Base-by-base conservation (phyloP, 2,113 vertebrate species). In the Chlamydotis undulata region DNA sequence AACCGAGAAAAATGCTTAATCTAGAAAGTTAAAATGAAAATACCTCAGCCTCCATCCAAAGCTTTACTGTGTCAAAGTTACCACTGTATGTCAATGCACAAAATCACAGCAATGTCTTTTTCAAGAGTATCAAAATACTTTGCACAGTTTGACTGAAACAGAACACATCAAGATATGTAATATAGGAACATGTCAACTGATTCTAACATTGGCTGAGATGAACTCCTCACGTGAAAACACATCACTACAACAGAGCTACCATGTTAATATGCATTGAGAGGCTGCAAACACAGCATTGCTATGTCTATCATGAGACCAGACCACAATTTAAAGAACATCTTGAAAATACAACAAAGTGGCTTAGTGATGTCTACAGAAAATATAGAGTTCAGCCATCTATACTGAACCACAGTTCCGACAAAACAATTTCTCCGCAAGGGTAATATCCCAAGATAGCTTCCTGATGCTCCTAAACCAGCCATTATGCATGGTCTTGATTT, bases 331-430 rank as follows among this genome's bases (percentile, higher is more conserved):
- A 63, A 77, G 25, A 81, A 53, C 1, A 0, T 35, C 13, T 63
- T 63, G 43, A 21, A 70, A 70, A 65, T 60, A n/a, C 3, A 50
- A 50, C 1, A 2, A 43, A 49, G 41, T 10, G 17, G 33, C 28
- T 39, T 50, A 59, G 37, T 35, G 47, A 45, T 37, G 19, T 73
- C 88, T 73, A 75, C 45, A 69, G 39, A 56, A 59, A 64, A 90
- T 41, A 41, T 4, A 35, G 21, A 59, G 12, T 57, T 79, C 41
- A 70, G 52, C 12, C 56, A 71, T 29, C 39, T 52, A 29, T 28
- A 59, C 59, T 56, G 47, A 87, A 29, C 31, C 49, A 35, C 0
- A 0, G 41, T 81, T 45, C 39, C 4, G 2, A 68, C 9, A 43
- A 76, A 87, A 57, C 3, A 78, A 69, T 49, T 37, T 55, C 74